A percentile compares a stretch with the other conserved stretches of the same genome.
phyloP scores from a whole-genome alignment of 2,113 vertebrate species.

The Notothenia rossii region DNA sequence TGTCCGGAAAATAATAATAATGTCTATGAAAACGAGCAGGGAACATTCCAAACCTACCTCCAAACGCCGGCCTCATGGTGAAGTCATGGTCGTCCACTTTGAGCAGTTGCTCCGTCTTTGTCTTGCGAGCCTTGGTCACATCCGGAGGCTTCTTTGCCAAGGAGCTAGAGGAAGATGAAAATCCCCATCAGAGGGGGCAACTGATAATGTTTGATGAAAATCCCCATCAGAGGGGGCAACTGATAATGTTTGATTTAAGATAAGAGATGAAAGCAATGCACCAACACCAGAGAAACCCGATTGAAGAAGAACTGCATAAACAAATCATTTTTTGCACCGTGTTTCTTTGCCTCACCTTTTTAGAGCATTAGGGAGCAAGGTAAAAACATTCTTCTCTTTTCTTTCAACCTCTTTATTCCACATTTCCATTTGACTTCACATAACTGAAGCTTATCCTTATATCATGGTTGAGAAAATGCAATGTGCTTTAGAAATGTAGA shows the following conservation, averaged over 20 bases:
- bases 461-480: not conserved
- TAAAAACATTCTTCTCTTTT: not conserved
- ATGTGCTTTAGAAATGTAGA: not conserved
- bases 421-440: not conserved
- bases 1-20: not conserved
- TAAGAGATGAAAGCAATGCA: slow-evolving; percentile 3
- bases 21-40: not conserved
- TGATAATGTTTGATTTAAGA: not conserved
- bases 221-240: slow-evolving; percentile 4
- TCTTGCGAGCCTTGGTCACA: slow-evolving; percentile 87
- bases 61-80: slow-evolving; percentile 95
- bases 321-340: not conserved
- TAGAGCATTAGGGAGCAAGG: not conserved
- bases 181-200: slow-evolving; percentile 1
- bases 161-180: slow-evolving; percentile 79
- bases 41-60: slow-evolving; percentile 82
- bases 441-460: not conserved
- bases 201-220: not conserved
- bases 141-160: slow-evolving; percentile 90
- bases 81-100: slow-evolving; percentile 94
- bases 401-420: not conserved
- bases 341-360: not conserved
- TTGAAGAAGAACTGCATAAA: not conserved
- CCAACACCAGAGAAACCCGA: not conserved
- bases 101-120: slow-evolving; percentile 90